Conservation (phyloP, 2,797 vertebrate genomes). For the Anguilla marmorata region DNA sequence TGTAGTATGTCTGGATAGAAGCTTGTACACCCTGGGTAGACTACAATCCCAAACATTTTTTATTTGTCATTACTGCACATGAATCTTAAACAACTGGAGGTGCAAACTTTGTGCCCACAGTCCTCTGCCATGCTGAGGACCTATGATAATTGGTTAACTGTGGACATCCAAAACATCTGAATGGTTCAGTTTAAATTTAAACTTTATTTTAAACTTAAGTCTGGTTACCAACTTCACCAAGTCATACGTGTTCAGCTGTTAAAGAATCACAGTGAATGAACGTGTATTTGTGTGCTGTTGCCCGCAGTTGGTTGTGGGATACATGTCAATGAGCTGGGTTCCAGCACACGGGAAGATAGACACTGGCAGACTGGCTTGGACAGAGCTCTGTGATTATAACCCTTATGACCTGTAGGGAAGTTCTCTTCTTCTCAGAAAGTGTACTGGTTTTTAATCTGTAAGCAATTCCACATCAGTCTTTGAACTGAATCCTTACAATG, state of each 20-base stretch:
- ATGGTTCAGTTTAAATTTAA: background rate
- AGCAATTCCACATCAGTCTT: conserved; percentile 73
- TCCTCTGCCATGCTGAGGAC: too few species aligned
- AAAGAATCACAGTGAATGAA: background rate
- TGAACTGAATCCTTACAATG: conserved; percentile 77
- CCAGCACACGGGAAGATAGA: background rate
- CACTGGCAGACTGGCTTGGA: conserved; percentile 40
- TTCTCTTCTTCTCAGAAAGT: conserved; percentile 62
- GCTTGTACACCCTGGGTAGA: background rate
- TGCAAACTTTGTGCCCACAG: background rate
- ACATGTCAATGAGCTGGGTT: background rate
- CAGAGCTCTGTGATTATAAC: conserved; percentile 44
- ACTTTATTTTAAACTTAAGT: too few species aligned
- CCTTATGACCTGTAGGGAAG: conserved; percentile 59
- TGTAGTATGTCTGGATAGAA: background rate
- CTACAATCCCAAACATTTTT: background rate
- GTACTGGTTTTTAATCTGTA: conserved; percentile 67
- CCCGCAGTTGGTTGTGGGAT: background rate
- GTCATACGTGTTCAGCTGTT: background rate
- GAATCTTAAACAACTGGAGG: background rate
- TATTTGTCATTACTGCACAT: background rate
- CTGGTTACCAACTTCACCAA: background rate
- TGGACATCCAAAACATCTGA: background rate
- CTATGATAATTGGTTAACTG: background rate
- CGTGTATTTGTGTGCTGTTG: background rate